phyloP scores from a whole-genome alignment of 2,113 vertebrate genomes.

The Psettodes erumei region DNA sequence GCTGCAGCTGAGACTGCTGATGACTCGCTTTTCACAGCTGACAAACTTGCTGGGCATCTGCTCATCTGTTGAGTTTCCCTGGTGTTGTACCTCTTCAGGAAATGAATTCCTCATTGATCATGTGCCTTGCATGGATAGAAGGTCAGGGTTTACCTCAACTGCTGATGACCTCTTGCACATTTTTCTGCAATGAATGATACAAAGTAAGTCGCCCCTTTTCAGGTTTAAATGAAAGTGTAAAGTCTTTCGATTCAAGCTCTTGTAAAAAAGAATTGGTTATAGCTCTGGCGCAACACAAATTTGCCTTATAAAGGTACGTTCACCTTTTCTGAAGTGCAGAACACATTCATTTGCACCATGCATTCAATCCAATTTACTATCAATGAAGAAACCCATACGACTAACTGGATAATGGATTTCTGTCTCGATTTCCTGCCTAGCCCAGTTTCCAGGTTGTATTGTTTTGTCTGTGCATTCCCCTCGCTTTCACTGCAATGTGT shows the following conservation, averaged over 20 bases:
- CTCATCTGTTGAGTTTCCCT: constrained; percentile 23
- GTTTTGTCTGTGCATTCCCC: constrained; percentile 19
- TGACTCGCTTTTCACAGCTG: constrained; percentile 42
- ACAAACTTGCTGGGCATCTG: constrained; percentile 8
- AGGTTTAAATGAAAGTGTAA: constrained; percentile 13
- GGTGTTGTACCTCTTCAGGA: constrained; percentile 5
- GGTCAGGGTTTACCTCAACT: constrained; percentile 28
- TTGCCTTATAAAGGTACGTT: background rate
- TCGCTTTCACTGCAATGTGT: constrained; percentile 7
- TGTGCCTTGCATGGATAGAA: constrained; percentile 22
- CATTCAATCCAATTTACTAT: constrained; percentile 35
- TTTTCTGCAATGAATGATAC: constrained; percentile 8
- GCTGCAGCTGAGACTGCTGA: constrained; percentile 6
- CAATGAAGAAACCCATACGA: constrained; percentile 22
- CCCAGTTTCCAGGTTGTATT: constrained; percentile 25
- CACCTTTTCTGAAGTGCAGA: constrained; percentile 21
- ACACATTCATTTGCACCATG: constrained; percentile 26
- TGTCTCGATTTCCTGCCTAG: constrained; percentile 47
- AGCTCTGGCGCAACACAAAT: background rate
- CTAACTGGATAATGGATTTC: constrained; percentile 39
- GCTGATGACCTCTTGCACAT: background rate
- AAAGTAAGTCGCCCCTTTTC: background rate
- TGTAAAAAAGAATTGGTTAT: background rate
- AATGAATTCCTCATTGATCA: constrained; percentile 25
- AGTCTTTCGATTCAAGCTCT: background rate